These are phyloP conservation scores for Rhagophthalmus giganteus DNA, from an alignment of 2,888 invertebrate species.

Conservation along the genomic window DNA sequence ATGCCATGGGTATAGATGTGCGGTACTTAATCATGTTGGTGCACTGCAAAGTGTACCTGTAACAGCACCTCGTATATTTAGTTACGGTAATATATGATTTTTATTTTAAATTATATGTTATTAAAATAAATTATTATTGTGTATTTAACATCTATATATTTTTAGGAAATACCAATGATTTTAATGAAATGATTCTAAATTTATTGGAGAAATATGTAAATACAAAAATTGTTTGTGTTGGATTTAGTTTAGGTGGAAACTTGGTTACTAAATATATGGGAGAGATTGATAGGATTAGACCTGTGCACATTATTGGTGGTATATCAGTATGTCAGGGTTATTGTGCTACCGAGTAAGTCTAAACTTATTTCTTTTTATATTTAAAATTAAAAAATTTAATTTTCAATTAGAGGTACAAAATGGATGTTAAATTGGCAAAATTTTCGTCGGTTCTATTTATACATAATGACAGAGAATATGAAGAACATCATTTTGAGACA, in stretches of 20 bases:
- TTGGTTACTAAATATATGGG: slow-evolving; percentile 91
- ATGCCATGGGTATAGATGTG: slow-evolving; percentile 87
- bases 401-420: slow-evolving; percentile 79
- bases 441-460: slow-evolving; percentile 85
- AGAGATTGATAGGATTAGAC: slow-evolving; percentile 66
- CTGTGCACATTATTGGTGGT: slow-evolving; percentile 78
- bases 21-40: slow-evolving; percentile 92
- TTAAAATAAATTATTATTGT: slow-evolving; percentile 3
- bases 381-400: not conserved
- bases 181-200: slow-evolving; percentile 78
- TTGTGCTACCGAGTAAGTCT: slow-evolving; percentile 82
- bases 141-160: slow-evolving; percentile 1
- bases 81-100: slow-evolving; percentile 70
- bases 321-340: slow-evolving; percentile 95
- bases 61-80: slow-evolving; percentile 86
- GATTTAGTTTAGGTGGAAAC: slow-evolving; percentile 94
- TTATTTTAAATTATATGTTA: slow-evolving; percentile 8
- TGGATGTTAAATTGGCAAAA: slow-evolving; percentile 86
- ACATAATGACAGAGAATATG: slow-evolving; percentile 91
- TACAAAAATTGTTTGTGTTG: slow-evolving; percentile 80
- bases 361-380: slow-evolving; percentile 1
- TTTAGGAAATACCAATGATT: slow-evolving; percentile 87
- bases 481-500: slow-evolving; percentile 86
- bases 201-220: slow-evolving; percentile 73
- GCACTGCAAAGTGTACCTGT: slow-evolving; percentile 83